phyloP scores from a whole-genome alignment of 2,888 invertebrate species.

The Gerris lacustris region DNA sequence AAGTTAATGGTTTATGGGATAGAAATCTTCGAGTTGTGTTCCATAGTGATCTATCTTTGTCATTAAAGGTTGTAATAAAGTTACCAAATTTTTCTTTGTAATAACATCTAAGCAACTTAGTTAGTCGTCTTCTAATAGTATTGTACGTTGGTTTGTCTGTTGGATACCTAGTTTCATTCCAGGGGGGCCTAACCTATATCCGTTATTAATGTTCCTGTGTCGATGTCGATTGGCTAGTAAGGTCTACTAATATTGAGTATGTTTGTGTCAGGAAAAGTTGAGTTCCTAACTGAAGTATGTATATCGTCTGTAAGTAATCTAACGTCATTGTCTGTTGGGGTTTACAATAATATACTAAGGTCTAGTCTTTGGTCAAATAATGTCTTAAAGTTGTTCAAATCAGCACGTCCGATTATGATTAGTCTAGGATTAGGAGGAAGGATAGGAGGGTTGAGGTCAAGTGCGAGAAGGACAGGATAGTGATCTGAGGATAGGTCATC shows the following conservation, averaged over 20 bases:
- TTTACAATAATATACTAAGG: slow-evolving; percentile 11
- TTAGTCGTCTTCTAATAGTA: not conserved
- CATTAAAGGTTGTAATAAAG: not conserved
- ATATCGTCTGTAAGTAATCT: slow-evolving; percentile 7
- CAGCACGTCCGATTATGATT: not conserved
- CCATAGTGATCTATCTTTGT: not conserved
- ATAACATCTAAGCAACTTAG: not conserved
- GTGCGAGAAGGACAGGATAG: not conserved
- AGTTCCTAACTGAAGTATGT: slow-evolving; percentile 8
- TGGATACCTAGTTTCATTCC: slow-evolving; percentile 10
- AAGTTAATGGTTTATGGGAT: slow-evolving; percentile 8
- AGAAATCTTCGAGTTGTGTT: not conserved
- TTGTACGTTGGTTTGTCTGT: not conserved
- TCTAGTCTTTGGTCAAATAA: slow-evolving; percentile 8
- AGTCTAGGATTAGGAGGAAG: not conserved
- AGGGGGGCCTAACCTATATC: slow-evolving; percentile 12
- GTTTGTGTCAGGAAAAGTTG: not conserved
- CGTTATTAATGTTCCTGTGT: slow-evolving; percentile 5
- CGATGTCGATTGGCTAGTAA: slow-evolving; percentile 6
- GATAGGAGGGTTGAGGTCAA: not conserved
- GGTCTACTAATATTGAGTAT: not conserved
- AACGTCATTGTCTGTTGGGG: slow-evolving; percentile 8
- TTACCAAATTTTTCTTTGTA: not conserved
- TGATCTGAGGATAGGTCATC: not conserved
- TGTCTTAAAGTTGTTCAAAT: slow-evolving; percentile 2